Percentiles rank a stretch among this genome's conserved stretches.
Evolutionary conservation across 2,113 vertebrate species (phyloP).

Genomic region (Zapornia atra): DNA sequence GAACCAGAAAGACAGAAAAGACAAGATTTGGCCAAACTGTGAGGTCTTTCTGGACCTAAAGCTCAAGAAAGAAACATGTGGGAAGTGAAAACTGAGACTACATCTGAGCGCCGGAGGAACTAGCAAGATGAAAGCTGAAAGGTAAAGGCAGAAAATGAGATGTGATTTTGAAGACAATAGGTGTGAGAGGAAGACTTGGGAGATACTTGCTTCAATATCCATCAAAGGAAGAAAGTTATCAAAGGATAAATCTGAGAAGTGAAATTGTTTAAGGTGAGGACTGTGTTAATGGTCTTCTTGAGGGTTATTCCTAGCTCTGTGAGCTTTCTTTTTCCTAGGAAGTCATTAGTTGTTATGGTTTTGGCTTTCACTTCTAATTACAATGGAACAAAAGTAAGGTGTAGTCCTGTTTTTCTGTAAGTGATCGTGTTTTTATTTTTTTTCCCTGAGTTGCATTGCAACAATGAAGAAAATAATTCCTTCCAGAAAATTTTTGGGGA

Average conservation of each 20-base stretch:
- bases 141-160: neutral
- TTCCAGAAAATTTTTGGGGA: neutral
- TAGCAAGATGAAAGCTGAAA: neutral
- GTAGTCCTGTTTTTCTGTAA: neutral
- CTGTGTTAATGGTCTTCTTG: neutral
- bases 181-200: neutral
- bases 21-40: neutral
- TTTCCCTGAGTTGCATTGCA: neutral
- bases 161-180: neutral
- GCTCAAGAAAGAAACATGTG: neutral
- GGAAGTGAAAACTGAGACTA: neutral
- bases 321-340: neutral
- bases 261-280: neutral
- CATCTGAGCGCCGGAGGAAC: neutral
- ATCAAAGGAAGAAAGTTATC: neutral
- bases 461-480: neutral
- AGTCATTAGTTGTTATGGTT: neutral
- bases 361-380: neutral
- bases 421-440: neutral
- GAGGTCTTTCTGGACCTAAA: neutral
- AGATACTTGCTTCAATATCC: neutral
- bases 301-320: neutral
- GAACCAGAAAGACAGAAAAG: neutral
- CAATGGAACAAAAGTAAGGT: neutral
- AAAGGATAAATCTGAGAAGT: neutral